Evolutionary conservation across 1,140 invertebrate genomes (phyloP), one percentile per base, ranked within the genome.

Genomic region (Pseudomyrmex dendroicus): DNA sequence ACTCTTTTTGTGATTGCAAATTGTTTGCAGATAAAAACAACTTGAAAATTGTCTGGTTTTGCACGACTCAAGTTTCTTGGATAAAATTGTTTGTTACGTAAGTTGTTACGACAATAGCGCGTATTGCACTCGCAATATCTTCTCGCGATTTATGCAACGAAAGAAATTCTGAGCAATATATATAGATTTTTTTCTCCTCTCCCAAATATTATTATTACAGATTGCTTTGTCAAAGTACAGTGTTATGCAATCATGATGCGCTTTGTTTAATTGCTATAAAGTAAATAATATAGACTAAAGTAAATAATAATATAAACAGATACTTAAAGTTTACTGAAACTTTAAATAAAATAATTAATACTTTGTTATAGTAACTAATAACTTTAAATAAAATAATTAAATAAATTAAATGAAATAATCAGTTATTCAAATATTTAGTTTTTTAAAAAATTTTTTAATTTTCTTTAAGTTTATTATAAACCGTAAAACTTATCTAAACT

Each of bases 81-180:
- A 78, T 44, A 70, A 70, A 64, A 64, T 35, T 52, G 48, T 64
- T n/a, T 15, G 35, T 64, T 57, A 46, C 7, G 62, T 68, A 78
- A 78, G 48, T n/a, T n/a, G 20, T 80, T 80, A 68, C 20, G 54
- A 59, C 44, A 68, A 5, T 12, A 4, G 15, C 54, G 10, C 54
- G 15, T 59, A 68, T 70, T 17, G n/a, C n/a, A n/a, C n/a, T n/a
- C n/a, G 10, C 64, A 22, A 78, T 12, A 70, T 78, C 12, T 8
- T 15, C 12, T n/a, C 56, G 20, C 20, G n/a, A 72, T 72, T 80
- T 70, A 17, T 50, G 54, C 22, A 72, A 72, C 20, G 15, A 8
- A 78, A n/a, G 20, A 62, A n/a, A 50, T 59, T 72, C 15, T 22
- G 8, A 54, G 52, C 10, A 35, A 35, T 35, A 7, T 35, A 35